These are phyloP conservation scores for Protaetia brevitarsis DNA, from an alignment of 1,140 invertebrate genomes.

Conservation along the genomic window DNA sequence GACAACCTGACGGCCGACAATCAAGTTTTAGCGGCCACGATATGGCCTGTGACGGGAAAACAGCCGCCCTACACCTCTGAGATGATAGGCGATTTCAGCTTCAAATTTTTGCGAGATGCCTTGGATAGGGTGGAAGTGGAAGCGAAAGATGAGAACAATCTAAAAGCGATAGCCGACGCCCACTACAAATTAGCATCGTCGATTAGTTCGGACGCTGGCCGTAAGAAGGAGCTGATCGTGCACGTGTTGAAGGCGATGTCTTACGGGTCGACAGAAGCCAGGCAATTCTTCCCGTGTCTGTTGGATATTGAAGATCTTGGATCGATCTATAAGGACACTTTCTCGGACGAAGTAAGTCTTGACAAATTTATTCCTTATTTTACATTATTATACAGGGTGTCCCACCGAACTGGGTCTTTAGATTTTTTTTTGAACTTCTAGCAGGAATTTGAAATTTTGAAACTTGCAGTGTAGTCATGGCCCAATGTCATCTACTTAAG, in stretches of 20 bases:
- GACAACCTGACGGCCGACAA: neutral
- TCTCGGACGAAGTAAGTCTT: slow-evolving; percentile 51
- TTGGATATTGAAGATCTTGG: slow-evolving; percentile 55
- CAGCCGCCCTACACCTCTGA: neutral
- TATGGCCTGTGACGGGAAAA: neutral
- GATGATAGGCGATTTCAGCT: neutral
- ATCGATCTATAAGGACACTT: slow-evolving; percentile 42
- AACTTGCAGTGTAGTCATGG: too few species aligned
- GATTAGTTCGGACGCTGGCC: neutral
- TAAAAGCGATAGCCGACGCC: slow-evolving; percentile 26
- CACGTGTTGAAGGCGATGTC: slow-evolving; percentile 52
- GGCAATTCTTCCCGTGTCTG: slow-evolving; percentile 64
- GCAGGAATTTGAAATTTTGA: too few species aligned
- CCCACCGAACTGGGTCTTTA: too few species aligned
- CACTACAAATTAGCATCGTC: slow-evolving; percentile 34
- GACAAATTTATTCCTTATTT: too few species aligned
- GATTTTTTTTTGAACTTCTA: too few species aligned
- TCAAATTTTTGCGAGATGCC: neutral
- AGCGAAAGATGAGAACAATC: neutral
- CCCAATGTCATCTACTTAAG: too few species aligned
- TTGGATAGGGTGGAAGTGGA: neutral
- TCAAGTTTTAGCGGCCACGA: neutral
- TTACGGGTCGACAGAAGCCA: slow-evolving; percentile 57
- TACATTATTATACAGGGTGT: too few species aligned
- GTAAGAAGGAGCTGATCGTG: neutral